Base-by-base conservation (phyloP, 2,888 invertebrate species). In the Dastarcus helophoroides region DNA sequence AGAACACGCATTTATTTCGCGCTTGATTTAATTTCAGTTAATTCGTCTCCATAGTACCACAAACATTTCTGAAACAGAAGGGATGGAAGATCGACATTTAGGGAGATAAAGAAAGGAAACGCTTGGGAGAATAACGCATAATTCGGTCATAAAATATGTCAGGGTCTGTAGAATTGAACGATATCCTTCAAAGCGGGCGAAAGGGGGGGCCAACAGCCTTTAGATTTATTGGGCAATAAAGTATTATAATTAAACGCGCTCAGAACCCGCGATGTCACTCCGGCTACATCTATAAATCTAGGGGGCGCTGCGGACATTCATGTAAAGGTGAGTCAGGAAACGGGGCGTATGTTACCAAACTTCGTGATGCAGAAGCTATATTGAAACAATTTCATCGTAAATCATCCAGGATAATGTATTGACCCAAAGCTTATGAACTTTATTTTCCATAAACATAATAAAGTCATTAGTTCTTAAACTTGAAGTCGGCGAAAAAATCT, bases 141-240 rank as follows among this genome's bases (percentile, higher is more conserved):
- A 73, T 73, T 73, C 69, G 72, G 69, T 68, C 71, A 69, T 73
- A 73, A 73, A 73, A 71, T 71, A 73, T 71, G 62, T 62, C 69
- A 65, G 69, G 62, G 61, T 62, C 62, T 65, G 67, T 65, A 68
- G 73, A 73, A 73, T 73, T 71, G 73, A 74, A 71, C 71, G 72
- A 71, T 72, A 73, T 73, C 73, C 63, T 61, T 64, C 64, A 64
- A 63, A 63, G 61, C 54, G 48, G 49, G 51, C 48, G 49, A 51
- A 45, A 42, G 48, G 48, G 53, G 53, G 66, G 64, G 62, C 63
- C 63, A 60, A 51, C 54, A 48, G 48, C 64, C 53, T 55, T 50
- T 64, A 76, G 76, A 76, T 76, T 76, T 76, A 76, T 76, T 71
- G 73, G 71, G 71, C 75, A 73, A 76, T 76, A 76, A 76, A 76